Percentiles rank a stretch among this genome's conserved stretches.
These are phyloP conservation scores for Polypterus senegalus DNA, from an alignment of 2,113 vertebrate species.

Conservation along the genomic window DNA sequence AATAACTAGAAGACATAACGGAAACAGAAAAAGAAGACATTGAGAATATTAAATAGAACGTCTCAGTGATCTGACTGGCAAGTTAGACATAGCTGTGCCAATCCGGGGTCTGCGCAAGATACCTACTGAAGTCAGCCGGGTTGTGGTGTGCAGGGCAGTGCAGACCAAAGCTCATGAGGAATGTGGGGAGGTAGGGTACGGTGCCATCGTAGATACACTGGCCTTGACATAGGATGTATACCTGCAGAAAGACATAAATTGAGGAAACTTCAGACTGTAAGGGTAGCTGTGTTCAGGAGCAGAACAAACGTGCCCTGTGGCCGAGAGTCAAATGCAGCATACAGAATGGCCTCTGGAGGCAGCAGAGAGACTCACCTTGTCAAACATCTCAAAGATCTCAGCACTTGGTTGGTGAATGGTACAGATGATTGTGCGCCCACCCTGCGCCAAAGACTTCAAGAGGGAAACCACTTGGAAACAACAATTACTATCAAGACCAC, in stretches of 20 bases:
- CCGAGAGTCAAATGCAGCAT: too few relatives aligned
- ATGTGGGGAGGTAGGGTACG: slow-evolving; percentile 60
- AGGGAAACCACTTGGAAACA: slow-evolving; percentile 69
- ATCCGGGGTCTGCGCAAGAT: too few relatives aligned
- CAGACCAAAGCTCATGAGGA: slow-evolving; percentile 55
- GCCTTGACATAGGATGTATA: slow-evolving; percentile 67
- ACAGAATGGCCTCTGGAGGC: too few relatives aligned
- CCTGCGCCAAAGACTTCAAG: slow-evolving; percentile 59
- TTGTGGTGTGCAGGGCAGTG: slow-evolving; percentile 69
- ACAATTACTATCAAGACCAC: slow-evolving; percentile 60
- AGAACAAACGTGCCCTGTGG: too few relatives aligned
- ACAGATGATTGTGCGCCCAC: slow-evolving; percentile 65
- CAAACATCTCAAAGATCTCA: slow-evolving; percentile 68
- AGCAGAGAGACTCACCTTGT: slow-evolving; percentile 52
- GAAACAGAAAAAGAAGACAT: background rate
- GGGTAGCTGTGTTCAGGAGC: too few relatives aligned
- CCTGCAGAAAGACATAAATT: slow-evolving; percentile 31
- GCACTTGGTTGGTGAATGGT: slow-evolving; percentile 72
- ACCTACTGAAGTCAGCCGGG: slow-evolving; percentile 68
- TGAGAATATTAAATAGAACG: background rate
- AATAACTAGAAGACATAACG: slow-evolving; percentile 40
- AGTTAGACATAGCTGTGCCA: too few relatives aligned
- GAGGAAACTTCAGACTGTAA: too few relatives aligned
- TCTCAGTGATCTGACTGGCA: too few relatives aligned
- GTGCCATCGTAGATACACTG: slow-evolving; percentile 69